Evolutionary conservation across 2,797 vertebrate genomes (phyloP), one percentile per base, ranked within the genome.

Genomic region (Acanthurus leucopareius): DNA sequence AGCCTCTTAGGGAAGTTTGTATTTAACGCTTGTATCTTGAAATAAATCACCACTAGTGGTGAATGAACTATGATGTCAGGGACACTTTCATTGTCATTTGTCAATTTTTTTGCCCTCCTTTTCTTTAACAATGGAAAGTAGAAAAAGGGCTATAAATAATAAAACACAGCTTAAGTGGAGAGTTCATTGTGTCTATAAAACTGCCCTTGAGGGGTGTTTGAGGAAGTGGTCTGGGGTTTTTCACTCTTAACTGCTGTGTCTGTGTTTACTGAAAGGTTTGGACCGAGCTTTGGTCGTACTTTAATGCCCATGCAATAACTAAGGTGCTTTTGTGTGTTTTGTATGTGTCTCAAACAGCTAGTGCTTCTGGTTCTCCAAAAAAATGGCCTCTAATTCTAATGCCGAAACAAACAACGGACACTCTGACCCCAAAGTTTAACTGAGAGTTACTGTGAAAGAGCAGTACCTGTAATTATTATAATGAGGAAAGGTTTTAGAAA

Each of bases 221-320:
- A 79, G 76, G 83, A 90, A 80, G 86, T 77, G 77, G 77, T 86
- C 92, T 94, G 91, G 86, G 73, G 60, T 88, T 53, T 91, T 85
- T 94, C 88, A 92, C 77, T 79, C 72, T 78, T 78, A 83, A 86
- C 63, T 84, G 69, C 87, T 84, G 83, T 45, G 90, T 89, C 86
- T 91, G 86, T 93, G 90, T 91, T 93, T 93, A 92, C 84, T 79
- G 71, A 89, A 74, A 15, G 71, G 64, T 86, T 73, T 58, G 63
- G 51, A 53, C 75, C 77, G 68, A 83, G 83, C 68, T 80, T 73
- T 79, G 79, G 84, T 91, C 83, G 64, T 84, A 74, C 38, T 64
- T 67, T 52, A 77, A 85, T 84, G 56, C 40, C 57, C 58, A 16
- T 32, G 22, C 38, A 69, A 28, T 51, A 25, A 80, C 81, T 78